These are phyloP conservation scores for Mylabris phalerata DNA, from an alignment of 1,140 invertebrate species.

Conservation along the genomic window DNA sequence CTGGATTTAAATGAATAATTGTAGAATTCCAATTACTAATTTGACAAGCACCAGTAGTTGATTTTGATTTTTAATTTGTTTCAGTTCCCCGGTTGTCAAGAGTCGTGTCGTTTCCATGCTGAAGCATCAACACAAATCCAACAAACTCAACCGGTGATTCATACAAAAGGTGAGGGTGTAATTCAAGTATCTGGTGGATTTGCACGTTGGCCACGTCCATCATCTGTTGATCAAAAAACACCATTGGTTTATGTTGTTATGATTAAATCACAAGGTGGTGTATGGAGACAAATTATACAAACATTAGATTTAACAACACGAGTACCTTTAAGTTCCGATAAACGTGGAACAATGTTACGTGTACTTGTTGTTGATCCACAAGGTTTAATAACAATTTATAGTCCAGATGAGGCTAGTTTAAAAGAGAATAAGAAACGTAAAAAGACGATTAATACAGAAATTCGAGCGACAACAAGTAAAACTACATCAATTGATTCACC, in stretches of 20 bases:
- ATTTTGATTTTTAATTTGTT: slow-evolving; percentile 38
- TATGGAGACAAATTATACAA: slow-evolving; percentile 61
- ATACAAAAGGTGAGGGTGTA: slow-evolving; percentile 58
- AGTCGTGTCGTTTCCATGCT: slow-evolving; percentile 59
- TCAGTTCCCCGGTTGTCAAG: slow-evolving; percentile 62
- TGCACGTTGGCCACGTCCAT: slow-evolving; percentile 54
- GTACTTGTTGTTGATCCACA: slow-evolving; percentile 59
- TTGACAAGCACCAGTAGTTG: too few species aligned
- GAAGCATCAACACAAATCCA: slow-evolving; percentile 49
- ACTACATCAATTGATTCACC: slow-evolving; percentile 44
- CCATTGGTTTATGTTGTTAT: slow-evolving; percentile 64
- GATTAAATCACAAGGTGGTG: slow-evolving; percentile 51
- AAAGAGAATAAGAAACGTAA: slow-evolving; percentile 41
- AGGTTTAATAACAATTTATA: slow-evolving; percentile 60
- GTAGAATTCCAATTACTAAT: too few species aligned
- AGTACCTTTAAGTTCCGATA: slow-evolving; percentile 48
- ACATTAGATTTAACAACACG: slow-evolving; percentile 52
- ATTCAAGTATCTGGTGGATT: slow-evolving; percentile 51
- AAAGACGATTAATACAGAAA: slow-evolving; percentile 51
- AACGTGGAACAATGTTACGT: slow-evolving; percentile 52
- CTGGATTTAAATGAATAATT: too few species aligned
- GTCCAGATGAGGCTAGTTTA: slow-evolving; percentile 48
- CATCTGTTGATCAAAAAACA: slow-evolving; percentile 40
- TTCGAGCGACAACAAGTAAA: slow-evolving; percentile 51
- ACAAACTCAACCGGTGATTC: slow-evolving; percentile 57